phyloP scores from a whole-genome alignment of 2,113 vertebrate genomes.

The Rostratula benghalensis region DNA sequence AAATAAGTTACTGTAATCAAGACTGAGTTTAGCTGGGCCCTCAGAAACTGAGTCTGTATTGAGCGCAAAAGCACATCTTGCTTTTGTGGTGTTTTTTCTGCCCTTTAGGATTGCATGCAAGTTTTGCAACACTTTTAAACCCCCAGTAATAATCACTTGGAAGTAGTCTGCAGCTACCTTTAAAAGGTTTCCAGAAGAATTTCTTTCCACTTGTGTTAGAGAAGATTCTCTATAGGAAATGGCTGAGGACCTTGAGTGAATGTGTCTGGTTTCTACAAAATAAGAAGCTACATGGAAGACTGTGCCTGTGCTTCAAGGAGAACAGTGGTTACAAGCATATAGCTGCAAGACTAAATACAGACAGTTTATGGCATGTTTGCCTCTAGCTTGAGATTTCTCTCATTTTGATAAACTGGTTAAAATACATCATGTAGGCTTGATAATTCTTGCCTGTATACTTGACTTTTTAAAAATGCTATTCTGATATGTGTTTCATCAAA shows the following conservation, averaged over 20 bases:
- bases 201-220: not conserved
- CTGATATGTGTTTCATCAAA: not conserved
- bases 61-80: not conserved
- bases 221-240: not conserved
- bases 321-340: not conserved
- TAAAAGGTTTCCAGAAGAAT: not conserved
- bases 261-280: not conserved
- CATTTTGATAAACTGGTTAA: not conserved
- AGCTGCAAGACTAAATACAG: not conserved
- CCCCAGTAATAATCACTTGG: not conserved
- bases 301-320: not conserved
- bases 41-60: not conserved
- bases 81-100: not conserved
- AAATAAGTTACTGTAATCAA: slow-evolving; percentile 43
- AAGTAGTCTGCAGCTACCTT: not conserved
- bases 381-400: not conserved
- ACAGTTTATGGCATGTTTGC: not conserved
- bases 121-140: not conserved
- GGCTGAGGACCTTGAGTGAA: not conserved
- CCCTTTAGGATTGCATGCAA: not conserved
- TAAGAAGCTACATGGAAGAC: not conserved
- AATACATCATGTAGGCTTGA: not conserved
- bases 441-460: not conserved
- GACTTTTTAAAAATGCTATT: not conserved
- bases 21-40: not conserved